A percentile compares a stretch with the other conserved stretches of the same genome.
Conservation (phyloP, 2,113 vertebrate species). For the Tor tambroides region DNA sequence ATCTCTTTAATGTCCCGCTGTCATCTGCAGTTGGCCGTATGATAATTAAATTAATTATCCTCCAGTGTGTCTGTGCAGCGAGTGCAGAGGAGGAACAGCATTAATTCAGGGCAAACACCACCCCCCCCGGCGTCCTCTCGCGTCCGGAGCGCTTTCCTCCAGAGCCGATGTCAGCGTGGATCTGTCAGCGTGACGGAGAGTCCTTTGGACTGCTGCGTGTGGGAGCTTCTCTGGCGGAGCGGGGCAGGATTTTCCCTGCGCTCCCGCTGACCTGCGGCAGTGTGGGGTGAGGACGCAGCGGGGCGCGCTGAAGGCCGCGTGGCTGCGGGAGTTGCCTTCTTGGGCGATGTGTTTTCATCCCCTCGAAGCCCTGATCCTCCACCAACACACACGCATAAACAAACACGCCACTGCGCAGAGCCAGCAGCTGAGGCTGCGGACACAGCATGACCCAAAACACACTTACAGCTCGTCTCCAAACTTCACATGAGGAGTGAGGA, state of each 20-base stretch:
- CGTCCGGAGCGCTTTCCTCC: slow-evolving; percentile 70
- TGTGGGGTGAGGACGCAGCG: slow-evolving; percentile 66
- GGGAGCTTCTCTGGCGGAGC: slow-evolving; percentile 42
- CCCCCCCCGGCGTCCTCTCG: slow-evolving; percentile 67
- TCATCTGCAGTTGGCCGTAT: slow-evolving; percentile 79
- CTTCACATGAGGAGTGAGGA: not conserved
- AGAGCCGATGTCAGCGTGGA: slow-evolving; percentile 73
- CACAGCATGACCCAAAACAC: slow-evolving; percentile 3
- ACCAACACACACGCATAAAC: not conserved
- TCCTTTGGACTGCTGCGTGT: slow-evolving; percentile 76
- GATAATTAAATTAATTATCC: slow-evolving; percentile 85
- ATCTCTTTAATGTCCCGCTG: slow-evolving; percentile 74
- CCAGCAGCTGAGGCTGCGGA: not conserved
- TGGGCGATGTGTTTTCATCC: not conserved
- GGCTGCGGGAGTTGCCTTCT: slow-evolving; percentile 26
- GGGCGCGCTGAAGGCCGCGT: slow-evolving; percentile 63
- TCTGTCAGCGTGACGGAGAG: slow-evolving; percentile 81
- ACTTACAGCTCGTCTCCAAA: not conserved
- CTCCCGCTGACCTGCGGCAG: too few species aligned
- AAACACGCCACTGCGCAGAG: not conserved
- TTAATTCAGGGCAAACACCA: slow-evolving; percentile 76
- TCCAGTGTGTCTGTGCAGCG: slow-evolving; percentile 59
- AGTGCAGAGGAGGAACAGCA: slow-evolving; percentile 66
- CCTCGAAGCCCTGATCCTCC: not conserved
- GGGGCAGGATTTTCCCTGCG: slow-evolving; percentile 76